Evolutionary conservation across 2,113 vertebrate species (phyloP).

Genomic region (Pituophis catenifer): DNA sequence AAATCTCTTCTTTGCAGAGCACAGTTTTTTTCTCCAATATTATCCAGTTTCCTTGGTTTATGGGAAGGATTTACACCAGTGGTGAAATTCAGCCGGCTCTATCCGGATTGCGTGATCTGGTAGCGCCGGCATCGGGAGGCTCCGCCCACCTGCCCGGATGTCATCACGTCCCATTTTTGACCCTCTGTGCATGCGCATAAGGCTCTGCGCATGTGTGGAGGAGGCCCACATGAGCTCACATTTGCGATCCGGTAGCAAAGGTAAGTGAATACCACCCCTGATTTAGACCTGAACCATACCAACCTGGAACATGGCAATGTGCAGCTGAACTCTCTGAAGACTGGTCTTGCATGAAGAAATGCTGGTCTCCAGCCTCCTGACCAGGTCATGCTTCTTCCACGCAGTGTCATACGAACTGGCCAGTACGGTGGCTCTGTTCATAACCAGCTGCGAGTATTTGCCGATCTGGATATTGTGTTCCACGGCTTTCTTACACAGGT

Average conservation of each 20-base stretch:
- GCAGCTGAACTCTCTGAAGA: constrained; percentile 90
- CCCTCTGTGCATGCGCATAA: no score
- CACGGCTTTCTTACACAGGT: constrained; percentile 92
- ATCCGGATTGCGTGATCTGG: no score
- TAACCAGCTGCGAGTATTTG: constrained; percentile 85
- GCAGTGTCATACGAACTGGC: constrained; percentile 93
- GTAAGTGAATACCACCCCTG: no score
- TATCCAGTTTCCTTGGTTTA: neutral
- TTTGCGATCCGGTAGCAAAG: no score
- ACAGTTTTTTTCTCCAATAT: neutral
- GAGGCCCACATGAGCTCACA: no score
- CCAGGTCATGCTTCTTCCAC: constrained; percentile 95
- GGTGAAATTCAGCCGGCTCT: no score
- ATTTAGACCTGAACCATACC: neutral
- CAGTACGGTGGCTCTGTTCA: constrained; percentile 91
- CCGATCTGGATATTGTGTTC: constrained; percentile 89
- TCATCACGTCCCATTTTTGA: no score
- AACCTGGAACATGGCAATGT: constrained; percentile 97
- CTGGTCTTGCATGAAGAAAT: constrained; percentile 91
- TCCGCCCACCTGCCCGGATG: no score
- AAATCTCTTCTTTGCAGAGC: neutral
- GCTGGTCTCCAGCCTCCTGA: constrained; percentile 86
- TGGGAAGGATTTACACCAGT: neutral
- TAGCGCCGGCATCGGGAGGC: no score
- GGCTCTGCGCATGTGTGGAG: no score